A percentile compares a stretch with the other conserved stretches of the same genome.
phyloP scores from a whole-genome alignment of 2,888 invertebrate genomes.

The Thecophora atra region DNA sequence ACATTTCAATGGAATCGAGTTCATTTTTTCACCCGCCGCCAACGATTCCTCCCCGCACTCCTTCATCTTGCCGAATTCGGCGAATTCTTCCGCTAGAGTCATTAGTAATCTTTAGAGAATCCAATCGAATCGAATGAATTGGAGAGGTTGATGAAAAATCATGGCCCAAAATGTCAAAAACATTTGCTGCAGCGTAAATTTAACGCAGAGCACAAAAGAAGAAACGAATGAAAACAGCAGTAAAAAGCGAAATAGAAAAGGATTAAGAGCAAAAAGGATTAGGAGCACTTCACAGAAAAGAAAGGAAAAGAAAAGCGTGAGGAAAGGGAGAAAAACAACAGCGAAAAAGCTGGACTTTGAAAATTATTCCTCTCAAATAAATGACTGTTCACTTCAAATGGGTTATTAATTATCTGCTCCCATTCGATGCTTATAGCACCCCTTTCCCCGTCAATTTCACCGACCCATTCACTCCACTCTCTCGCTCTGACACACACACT shows the following conservation, averaged over 20 bases:
- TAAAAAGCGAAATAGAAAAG: constrained; percentile 5
- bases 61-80: neutral
- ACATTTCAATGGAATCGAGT: constrained; percentile 18
- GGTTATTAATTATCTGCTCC: constrained; percentile 6
- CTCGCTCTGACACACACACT: neutral
- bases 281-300: neutral
- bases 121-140: neutral
- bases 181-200: constrained; percentile 10
- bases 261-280: neutral
- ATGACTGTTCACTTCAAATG: neutral
- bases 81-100: neutral
- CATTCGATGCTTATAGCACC: neutral
- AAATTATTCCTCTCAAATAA: neutral
- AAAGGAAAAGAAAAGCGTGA: neutral
- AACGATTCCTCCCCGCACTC: too few species aligned
- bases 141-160: constrained; percentile 9
- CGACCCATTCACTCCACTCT: neutral
- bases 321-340: neutral
- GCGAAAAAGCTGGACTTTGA: neutral
- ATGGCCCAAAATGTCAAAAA: constrained; percentile 17
- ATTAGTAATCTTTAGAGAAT: constrained; percentile 16
- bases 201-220: neutral
- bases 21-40: neutral
- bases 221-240: neutral
- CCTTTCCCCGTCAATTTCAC: neutral